These are phyloP conservation scores for Machimus atricapillus DNA, from an alignment of 2,888 invertebrate species.

Conservation along the genomic window DNA sequence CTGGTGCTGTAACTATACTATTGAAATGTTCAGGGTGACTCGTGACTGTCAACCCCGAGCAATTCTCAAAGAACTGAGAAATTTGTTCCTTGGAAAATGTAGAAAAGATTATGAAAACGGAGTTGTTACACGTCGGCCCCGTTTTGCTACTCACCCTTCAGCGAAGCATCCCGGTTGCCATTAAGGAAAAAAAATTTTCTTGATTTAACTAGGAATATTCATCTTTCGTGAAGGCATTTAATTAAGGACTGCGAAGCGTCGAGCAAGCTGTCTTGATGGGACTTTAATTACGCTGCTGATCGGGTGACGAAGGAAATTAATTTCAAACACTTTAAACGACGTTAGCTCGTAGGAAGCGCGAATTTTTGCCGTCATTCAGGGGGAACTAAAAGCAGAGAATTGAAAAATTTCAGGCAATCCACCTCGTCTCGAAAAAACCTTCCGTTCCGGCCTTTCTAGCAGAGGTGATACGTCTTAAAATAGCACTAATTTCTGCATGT, in stretches of 20 bases:
- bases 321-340: slow-evolving; percentile 44
- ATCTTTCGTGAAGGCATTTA: slow-evolving; percentile 44
- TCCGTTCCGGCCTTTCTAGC: background rate
- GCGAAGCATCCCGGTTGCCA: background rate
- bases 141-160: background rate
- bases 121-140: slow-evolving; percentile 5
- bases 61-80: background rate
- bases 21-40: background rate
- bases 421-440: background rate
- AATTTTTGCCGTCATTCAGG: background rate
- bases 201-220: slow-evolving; percentile 31
- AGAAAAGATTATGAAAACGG: slow-evolving; percentile 27
- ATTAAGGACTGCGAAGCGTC: slow-evolving; percentile 41
- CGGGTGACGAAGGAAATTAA: slow-evolving; percentile 47
- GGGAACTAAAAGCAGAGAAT: background rate
- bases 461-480: background rate
- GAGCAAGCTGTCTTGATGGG: slow-evolving; percentile 44
- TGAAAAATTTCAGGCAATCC: slow-evolving; percentile 24
- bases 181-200: background rate
- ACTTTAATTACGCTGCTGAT: slow-evolving; percentile 47
- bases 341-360: slow-evolving; percentile 12
- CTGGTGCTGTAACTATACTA: background rate
- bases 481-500: background rate
- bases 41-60: background rate
- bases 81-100: background rate